phyloP scores from a whole-genome alignment of 1,140 invertebrate genomes.

The Trichogramma pretiosum region DNA sequence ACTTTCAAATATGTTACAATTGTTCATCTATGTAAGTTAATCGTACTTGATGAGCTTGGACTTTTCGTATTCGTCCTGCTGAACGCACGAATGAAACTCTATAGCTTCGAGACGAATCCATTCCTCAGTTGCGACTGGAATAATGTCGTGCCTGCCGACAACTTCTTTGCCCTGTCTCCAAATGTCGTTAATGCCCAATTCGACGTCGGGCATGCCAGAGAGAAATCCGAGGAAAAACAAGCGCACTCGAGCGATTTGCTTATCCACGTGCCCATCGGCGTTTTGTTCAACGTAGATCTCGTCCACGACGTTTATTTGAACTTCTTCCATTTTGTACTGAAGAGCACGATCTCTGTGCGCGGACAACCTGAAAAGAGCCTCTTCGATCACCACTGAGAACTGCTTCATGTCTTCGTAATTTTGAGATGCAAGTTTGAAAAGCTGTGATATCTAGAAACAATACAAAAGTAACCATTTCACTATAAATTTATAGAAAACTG shows the following conservation, averaged over 20 bases:
- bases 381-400: constrained; percentile 83
- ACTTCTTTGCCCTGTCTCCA: constrained; percentile 95
- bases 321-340: constrained; percentile 95
- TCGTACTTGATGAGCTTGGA: constrained; percentile 82
- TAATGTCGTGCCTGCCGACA: constrained; percentile 96
- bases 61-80: constrained; percentile 83
- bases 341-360: constrained; percentile 82
- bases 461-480: constrained; percentile 3
- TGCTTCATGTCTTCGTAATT: constrained; percentile 83
- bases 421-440: constrained; percentile 91
- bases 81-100: constrained; percentile 91
- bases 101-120: constrained; percentile 94
- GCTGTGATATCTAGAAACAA: constrained; percentile 70
- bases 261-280: constrained; percentile 71
- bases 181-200: constrained; percentile 96
- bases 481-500: no score
- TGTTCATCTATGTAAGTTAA: constrained; percentile 7
- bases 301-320: constrained; percentile 93
- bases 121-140: constrained; percentile 97
- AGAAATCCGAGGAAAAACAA: constrained; percentile 93
- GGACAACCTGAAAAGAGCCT: constrained; percentile 74
- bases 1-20: no score
- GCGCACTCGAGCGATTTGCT: constrained; percentile 89
- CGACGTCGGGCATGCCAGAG: constrained; percentile 87
- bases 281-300: constrained; percentile 93